Percentiles rank a stretch among this genome's conserved stretches.
These are phyloP conservation scores for cattle (Bos taurus) DNA, from an alignment of 2,113 vertebrate species.

Conservation along the genomic window ARS-UCD2.0 NC_037333.1:24783501-24784000, in stretches of 20 bases:
- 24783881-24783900: neutral
- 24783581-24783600: neutral
- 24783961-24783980: neutral
- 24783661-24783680: neutral
- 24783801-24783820: neutral
- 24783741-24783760: neutral
- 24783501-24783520: neutral
- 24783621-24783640: neutral
- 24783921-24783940: neutral
- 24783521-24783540: neutral
- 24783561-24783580: neutral
- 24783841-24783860: neutral
- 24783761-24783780: neutral
- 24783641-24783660: neutral
- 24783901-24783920: neutral
- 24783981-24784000: neutral
- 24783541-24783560: neutral
- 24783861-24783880: neutral
- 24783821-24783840: neutral
- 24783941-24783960: neutral
- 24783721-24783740: neutral
- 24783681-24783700: neutral
- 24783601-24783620: neutral
- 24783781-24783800: neutral
- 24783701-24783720: neutral